Evolutionary conservation across 2,113 vertebrate species (phyloP), one percentile per base, ranked within the genome.

Genomic region (Suncus etruscus): DNA sequence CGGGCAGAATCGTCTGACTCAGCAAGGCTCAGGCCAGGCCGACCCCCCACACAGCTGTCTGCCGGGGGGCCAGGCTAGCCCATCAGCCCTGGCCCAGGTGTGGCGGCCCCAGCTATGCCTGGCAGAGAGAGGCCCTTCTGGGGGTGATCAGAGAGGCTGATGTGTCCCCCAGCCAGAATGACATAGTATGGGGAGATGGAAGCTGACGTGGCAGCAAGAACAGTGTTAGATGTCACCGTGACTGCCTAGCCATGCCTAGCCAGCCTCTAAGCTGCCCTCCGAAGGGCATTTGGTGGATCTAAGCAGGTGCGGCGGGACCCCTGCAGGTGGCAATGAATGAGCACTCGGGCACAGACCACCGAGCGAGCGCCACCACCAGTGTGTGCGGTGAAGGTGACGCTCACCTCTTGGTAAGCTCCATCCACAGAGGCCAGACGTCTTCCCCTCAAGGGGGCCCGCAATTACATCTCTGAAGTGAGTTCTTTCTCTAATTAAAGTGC

Each of bases 1-100:
- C 76, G 94, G 96, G 92, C 96, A 50, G 54, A 76, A 78, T 89
- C 63, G 90, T 91, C 94, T 96, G 96, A 96, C 95, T 96, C 95
- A 96, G 96, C 95, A 89, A 79, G 2, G 1, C 80, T 87, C 2
- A 68, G 79, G 94, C 94, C 94, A 94, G 85, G 61, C n/a, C 79
- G 6, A n/a, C 31, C 31, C 58, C 5, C 20, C 9, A 27, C 14
- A 12, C 25, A 87, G 91, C 88, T 91, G 94, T 81, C 92, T 92
- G 69, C 94, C 58, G 39, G 70, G 84, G 39, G 93, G 83, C 31
- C 83, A 93, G 93, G 89, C 89, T 0, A 3, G 79, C 80, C 88
- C 73, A 90, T 94, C 91, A 93, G 89, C 47, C 89, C 91, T 92
- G 93, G 29, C 68, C 29, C 65, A 66, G 65, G 65, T 66, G 65